phyloP scores from a whole-genome alignment of 2,888 invertebrate species.

The Steinernema carpocapsae region DNA sequence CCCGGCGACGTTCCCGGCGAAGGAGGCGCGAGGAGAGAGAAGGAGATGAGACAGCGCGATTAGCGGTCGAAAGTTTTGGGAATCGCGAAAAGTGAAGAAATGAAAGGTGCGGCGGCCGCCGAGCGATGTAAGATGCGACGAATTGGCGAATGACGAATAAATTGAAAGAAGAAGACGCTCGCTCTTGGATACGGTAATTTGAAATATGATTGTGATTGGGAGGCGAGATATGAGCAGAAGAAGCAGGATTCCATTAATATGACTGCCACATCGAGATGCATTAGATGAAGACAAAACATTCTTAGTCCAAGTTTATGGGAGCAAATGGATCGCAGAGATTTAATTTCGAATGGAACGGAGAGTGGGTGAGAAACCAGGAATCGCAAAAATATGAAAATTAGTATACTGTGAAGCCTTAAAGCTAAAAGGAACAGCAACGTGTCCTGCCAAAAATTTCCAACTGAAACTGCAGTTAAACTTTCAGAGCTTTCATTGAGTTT shows the following conservation, averaged over 20 bases:
- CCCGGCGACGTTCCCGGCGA: neutral
- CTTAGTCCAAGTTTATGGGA: too few relatives aligned
- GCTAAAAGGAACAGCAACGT: too few relatives aligned
- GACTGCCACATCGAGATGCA: slow-evolving; percentile 18
- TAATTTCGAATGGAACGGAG: too few relatives aligned
- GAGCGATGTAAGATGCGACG: slow-evolving; percentile 25
- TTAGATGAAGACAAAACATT: slow-evolving; percentile 26
- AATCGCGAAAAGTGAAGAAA: slow-evolving; percentile 26
- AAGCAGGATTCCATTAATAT: slow-evolving; percentile 21
- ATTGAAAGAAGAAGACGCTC: too few relatives aligned
- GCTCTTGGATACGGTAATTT: slow-evolving; percentile 20
- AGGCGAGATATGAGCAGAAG: neutral
- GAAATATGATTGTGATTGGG: slow-evolving; percentile 3
- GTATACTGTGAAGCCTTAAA: too few relatives aligned
- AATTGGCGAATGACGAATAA: slow-evolving; percentile 27
- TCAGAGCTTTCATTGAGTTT: too few relatives aligned
- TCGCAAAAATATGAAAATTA: too few relatives aligned
- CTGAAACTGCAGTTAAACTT: too few relatives aligned
- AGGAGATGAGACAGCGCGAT: slow-evolving; percentile 28
- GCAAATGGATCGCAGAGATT: too few relatives aligned
- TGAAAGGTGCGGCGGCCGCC: slow-evolving; percentile 20
- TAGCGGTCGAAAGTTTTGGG: slow-evolving; percentile 31
- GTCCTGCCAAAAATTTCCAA: too few relatives aligned
- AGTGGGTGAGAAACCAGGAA: too few relatives aligned
- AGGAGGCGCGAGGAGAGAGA: neutral